Evolutionary conservation across 1,140 invertebrate genomes (phyloP), one percentile per base, ranked within the genome.

Genomic region (Callitettix versicolor): DNA sequence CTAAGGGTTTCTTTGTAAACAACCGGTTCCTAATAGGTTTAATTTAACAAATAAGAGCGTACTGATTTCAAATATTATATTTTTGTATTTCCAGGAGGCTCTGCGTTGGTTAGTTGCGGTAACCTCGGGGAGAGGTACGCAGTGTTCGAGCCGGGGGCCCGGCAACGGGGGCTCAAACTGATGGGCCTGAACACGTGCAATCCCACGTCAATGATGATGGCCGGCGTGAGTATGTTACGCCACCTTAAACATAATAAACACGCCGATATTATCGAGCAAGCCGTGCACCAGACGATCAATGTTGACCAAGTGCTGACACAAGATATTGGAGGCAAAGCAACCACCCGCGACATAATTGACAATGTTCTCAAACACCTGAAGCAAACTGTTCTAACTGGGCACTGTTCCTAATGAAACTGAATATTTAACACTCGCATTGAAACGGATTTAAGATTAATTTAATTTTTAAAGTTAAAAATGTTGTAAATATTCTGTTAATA

Each of bases 291-390:
- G 7, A 53, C 50, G 22, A 38, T 59, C 17, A 6, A 42, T 11
- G 21, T 24, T 9, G 53, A 52, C 18, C 30, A 41, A 11, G 20
- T 59, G 7, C 17, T 41, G 6, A 46, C 58, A 3, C 41, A 20
- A 12, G 54, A 56, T 20, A 15, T 59, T 1, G 58, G 58, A 12
- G 58, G 58, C 15, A 53, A n/a, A 2, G 53, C 54, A n/a, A 53
- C 41, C 7, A 41, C 52, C 11, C 14, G 11, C 1, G 50, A 53
- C 1, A 48, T 53, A 21, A 53, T 41, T 12, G 24, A 9, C 1
- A 21, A 26, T 17, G 33, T 58, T 12, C 15, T 55, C 7, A 4
- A 36, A 6, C 17, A 40, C 17, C 21, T 54, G 24, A 40, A 44
- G 52, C 34, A 33, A 20, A 53, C 43, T 14, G 24, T 42, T 3